Percentiles rank a stretch among this genome's conserved stretches.
These are phyloP conservation scores for Hipparchia sbordonii DNA, from an alignment of 2,888 invertebrate genomes.

Conservation along the genomic window DNA sequence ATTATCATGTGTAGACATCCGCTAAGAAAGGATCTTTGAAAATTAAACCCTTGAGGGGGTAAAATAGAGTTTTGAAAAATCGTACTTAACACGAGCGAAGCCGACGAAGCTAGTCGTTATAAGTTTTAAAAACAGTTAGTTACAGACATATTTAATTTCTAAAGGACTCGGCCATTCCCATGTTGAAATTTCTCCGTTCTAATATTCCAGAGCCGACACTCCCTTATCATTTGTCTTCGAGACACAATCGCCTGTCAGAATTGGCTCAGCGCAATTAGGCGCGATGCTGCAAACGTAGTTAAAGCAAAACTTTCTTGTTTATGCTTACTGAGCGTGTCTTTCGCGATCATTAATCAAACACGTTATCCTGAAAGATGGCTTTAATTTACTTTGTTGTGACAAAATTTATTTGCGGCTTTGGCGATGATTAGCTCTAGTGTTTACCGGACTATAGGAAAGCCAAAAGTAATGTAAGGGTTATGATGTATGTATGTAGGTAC, in stretches of 20 bases:
- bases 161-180: neutral
- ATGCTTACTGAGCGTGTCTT: slow-evolving; percentile 57
- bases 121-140: neutral
- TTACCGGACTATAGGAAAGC: too few species aligned
- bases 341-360: slow-evolving; percentile 63
- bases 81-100: too few species aligned
- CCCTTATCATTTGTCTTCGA: slow-evolving; percentile 52
- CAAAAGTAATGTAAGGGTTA: too few species aligned
- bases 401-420: neutral
- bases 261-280: slow-evolving; percentile 63
- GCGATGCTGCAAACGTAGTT: slow-evolving; percentile 57
- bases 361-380: slow-evolving; percentile 40
- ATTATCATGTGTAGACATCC: too few species aligned
- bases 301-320: slow-evolving; percentile 65
- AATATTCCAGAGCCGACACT: slow-evolving; percentile 10
- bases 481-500: too few species aligned
- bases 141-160: slow-evolving; percentile 3
- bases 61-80: too few species aligned
- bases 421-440: neutral
- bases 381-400: slow-evolving; percentile 3
- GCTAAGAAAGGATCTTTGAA: too few species aligned
- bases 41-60: too few species aligned
- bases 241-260: slow-evolving; percentile 64
- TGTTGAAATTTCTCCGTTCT: slow-evolving; percentile 13
- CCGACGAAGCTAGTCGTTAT: too few species aligned